Percentiles rank a stretch among this genome's conserved stretches.
Conservation (phyloP, 2,113 vertebrate genomes). For the Leiothrix lutea region DNA sequence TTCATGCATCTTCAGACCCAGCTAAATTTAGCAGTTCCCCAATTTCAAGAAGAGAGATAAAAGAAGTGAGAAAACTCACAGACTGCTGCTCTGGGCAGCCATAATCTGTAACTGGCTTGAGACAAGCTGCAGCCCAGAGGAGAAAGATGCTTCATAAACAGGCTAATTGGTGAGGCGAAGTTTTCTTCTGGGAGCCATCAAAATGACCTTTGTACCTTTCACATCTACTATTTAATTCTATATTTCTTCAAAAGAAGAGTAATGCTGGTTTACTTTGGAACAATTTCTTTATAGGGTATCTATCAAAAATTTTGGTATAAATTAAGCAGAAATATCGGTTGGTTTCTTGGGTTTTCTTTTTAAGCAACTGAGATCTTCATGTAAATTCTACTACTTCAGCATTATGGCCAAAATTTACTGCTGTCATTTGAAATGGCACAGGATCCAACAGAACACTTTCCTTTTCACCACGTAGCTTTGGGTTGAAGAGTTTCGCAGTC, state of each 20-base stretch:
- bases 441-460: not conserved
- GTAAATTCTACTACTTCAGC: not conserved
- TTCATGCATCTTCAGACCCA: slow-evolving; percentile 23
- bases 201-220: not conserved
- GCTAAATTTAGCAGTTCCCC: not conserved
- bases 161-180: not conserved
- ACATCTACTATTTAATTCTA: not conserved
- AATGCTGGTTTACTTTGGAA: not conserved
- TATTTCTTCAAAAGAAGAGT: not conserved
- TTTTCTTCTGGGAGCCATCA: not conserved
- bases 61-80: slow-evolving; percentile 23
- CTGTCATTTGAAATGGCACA: not conserved
- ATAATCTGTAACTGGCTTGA: not conserved
- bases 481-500: not conserved
- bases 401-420: not conserved
- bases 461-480: not conserved
- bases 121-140: not conserved
- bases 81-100: not conserved
- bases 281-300: not conserved
- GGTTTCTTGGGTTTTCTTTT: not conserved
- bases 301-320: not conserved
- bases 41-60: not conserved
- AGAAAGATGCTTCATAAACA: not conserved
- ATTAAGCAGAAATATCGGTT: not conserved
- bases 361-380: not conserved